Base-by-base conservation (phyloP, 2,113 vertebrate genomes). In the Gasterosteus aculeatus region DNA sequence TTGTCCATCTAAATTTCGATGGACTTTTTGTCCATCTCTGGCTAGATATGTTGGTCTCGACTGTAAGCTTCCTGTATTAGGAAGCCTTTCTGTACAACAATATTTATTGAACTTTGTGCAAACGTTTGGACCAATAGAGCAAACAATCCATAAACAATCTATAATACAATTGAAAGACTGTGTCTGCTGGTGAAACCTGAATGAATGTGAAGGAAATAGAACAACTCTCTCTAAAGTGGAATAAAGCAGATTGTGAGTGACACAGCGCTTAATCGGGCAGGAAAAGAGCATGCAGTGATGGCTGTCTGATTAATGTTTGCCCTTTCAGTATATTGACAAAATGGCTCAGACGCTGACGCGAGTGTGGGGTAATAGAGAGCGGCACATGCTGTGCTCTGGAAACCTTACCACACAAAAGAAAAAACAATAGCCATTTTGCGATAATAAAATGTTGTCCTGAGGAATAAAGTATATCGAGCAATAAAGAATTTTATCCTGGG, bases 251-350 rank as follows among this genome's bases (percentile, higher is more conserved):
- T 49, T 31, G 5, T 82, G 89, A 92, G 70, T 72, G 86, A 85
- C 73, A 58, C 26, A 1, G 78, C 2, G 46, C 33, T 80, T 89
- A 84, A 90, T 83, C 65, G 53, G 75, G 47, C 47, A 38, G 67
- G 84, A 89, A 91, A 85, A 90, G 87, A 90, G 84, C 86, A 88
- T 33, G 66, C 69, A 62, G 83, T 68, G 80, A 66, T 58, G 64
- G 76, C 79, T 84, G 82, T 88, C 84, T 77, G 82, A 85, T 85
- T 84, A 86, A 90, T 60, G 63, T 69, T 56, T 85, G 83, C 65
- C 87, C 85, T 91, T 92, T 89, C 18, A 63, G 47, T 81, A 85
- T 82, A 80, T 72, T 84, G 89, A 83, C 78, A 59, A 86, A 89
- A 86, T 44, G 68, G 77, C 87, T 83, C 58, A 35, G 83, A 84